Evolutionary conservation across 2,797 vertebrate species (phyloP).

Genomic region (Hafferia zeledoni): DNA sequence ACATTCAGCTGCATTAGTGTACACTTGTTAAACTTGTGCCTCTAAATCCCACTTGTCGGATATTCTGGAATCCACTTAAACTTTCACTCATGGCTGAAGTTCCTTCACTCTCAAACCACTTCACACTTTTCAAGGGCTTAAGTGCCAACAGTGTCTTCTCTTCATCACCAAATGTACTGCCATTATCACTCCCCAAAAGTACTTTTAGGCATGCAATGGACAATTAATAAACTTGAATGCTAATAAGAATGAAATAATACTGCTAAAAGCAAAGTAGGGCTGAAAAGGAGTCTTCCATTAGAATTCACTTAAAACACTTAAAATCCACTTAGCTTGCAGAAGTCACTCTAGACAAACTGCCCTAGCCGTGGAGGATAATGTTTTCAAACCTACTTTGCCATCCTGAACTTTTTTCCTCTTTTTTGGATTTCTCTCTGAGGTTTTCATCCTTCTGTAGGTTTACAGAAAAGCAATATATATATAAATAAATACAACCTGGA

Average conservation of each 20-base stretch:
- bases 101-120: constrained; percentile 67
- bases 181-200: constrained; percentile 53
- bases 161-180: constrained; percentile 23
- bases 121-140: constrained; percentile 71
- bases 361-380: neutral
- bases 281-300: constrained; percentile 16
- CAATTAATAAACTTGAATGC: constrained; percentile 42
- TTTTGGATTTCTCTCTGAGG: neutral
- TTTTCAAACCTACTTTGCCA: neutral
- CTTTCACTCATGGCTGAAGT: constrained; percentile 59
- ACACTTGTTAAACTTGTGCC: constrained; percentile 1
- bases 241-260: constrained; percentile 32
- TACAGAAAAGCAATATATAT: neutral
- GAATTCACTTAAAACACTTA: neutral
- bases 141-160: constrained; percentile 62
- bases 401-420: neutral
- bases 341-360: neutral
- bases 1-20: constrained; percentile 29
- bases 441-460: neutral
- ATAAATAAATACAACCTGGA: neutral
- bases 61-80: constrained; percentile 30
- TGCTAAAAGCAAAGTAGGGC: constrained; percentile 5
- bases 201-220: constrained; percentile 25
- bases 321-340: neutral
- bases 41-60: constrained; percentile 54